Percentiles rank a stretch among this genome's conserved stretches.
Evolutionary conservation across 2,113 vertebrate genomes (phyloP).

Genomic region (Ceyx melanurus): DNA sequence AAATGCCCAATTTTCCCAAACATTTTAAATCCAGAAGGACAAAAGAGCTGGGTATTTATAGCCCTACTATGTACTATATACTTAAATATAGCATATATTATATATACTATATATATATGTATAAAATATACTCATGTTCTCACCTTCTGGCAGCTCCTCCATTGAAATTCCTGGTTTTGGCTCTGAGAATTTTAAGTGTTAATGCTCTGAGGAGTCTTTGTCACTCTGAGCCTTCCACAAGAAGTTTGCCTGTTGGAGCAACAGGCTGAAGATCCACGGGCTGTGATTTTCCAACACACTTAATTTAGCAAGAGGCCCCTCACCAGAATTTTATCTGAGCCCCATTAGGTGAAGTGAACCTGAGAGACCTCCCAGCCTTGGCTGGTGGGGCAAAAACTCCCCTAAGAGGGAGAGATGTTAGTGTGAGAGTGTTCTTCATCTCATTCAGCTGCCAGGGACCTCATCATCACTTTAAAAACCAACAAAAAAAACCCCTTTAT

Average conservation of each 20-base stretch:
- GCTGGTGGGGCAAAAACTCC: neutral
- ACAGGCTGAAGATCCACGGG: neutral
- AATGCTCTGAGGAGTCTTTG: neutral
- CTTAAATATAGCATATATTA: neutral
- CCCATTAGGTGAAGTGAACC: neutral
- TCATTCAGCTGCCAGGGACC: neutral
- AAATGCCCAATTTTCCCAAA: neutral
- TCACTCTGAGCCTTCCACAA: neutral
- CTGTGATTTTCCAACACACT: fast-evolving
- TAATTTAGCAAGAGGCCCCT: neutral
- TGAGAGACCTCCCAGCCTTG: neutral
- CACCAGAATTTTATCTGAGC: neutral
- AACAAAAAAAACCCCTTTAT: neutral
- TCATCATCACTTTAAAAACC: neutral
- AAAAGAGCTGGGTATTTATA: neutral
- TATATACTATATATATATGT: no score
- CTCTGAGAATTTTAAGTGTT: neutral
- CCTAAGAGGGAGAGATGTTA: neutral
- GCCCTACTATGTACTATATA: neutral
- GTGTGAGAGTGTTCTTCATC: neutral
- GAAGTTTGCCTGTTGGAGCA: neutral
- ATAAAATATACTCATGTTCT: neutral
- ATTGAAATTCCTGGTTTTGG: neutral
- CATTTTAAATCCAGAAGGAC: neutral
- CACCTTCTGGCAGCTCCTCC: neutral